phyloP scores from a whole-genome alignment of 2,113 vertebrate genomes.

The Macaca fascicularis region T2T-MFA8v1.1 NC_088392.1:64815001-64815500 shows the following conservation, averaged over 20 bases:
- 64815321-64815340: slow-evolving; percentile 80
- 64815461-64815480: slow-evolving; percentile 69
- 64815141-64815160: slow-evolving; percentile 42
- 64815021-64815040: not conserved
- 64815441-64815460: slow-evolving; percentile 78
- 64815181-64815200: not conserved
- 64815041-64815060: not conserved
- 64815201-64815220: not conserved
- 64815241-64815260: slow-evolving; percentile 65
- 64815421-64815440: slow-evolving; percentile 81
- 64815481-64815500: slow-evolving; percentile 80
- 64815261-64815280: slow-evolving; percentile 67
- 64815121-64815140: slow-evolving; percentile 56
- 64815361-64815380: slow-evolving; percentile 83
- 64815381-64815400: slow-evolving; percentile 82
- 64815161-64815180: not conserved
- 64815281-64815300: slow-evolving; percentile 67
- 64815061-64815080: slow-evolving; percentile 47
- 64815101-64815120: slow-evolving; percentile 56
- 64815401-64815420: slow-evolving; percentile 80
- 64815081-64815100: slow-evolving; percentile 65
- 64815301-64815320: slow-evolving; percentile 83
- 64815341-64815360: slow-evolving; percentile 81
- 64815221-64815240: slow-evolving; percentile 56
- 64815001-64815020: not conserved